These are phyloP conservation scores for Melipona bicolor DNA, from an alignment of 2,888 invertebrate genomes.

Conservation along the genomic window DNA sequence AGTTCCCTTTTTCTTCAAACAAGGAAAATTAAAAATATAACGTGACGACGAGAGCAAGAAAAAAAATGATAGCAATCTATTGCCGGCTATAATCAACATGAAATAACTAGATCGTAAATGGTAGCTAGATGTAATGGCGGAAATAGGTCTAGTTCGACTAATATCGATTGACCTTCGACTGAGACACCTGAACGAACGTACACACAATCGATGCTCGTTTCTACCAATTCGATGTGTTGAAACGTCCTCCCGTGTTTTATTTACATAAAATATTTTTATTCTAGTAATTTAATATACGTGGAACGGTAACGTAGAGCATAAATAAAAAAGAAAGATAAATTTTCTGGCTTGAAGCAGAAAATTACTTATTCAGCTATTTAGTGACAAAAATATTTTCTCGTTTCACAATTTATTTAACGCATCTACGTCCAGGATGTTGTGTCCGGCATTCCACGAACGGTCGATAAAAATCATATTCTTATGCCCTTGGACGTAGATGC, in stretches of 20 bases:
- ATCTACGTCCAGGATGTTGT: too few relatives aligned
- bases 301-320: neutral
- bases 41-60: too few relatives aligned
- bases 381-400: too few relatives aligned
- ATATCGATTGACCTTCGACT: slow-evolving; percentile 67
- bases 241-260: neutral
- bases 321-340: neutral
- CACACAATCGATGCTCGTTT: slow-evolving; percentile 49
- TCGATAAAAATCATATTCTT: too few relatives aligned
- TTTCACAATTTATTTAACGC: too few relatives aligned
- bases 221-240: slow-evolving; percentile 8
- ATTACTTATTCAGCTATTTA: too few relatives aligned
- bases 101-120: neutral
- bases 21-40: neutral
- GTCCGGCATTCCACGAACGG: too few relatives aligned
- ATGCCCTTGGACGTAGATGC: too few relatives aligned
- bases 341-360: neutral
- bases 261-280: neutral
- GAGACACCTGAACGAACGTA: slow-evolving; percentile 48
- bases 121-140: slow-evolving; percentile 1
- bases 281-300: neutral
- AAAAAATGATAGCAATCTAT: neutral
- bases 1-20: neutral
- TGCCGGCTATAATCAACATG: neutral
- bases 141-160: slow-evolving; percentile 13